Evolutionary conservation across 2,113 vertebrate species (phyloP), one percentile per base, ranked within the genome.

Genomic region (Talpa occidentalis): DNA sequence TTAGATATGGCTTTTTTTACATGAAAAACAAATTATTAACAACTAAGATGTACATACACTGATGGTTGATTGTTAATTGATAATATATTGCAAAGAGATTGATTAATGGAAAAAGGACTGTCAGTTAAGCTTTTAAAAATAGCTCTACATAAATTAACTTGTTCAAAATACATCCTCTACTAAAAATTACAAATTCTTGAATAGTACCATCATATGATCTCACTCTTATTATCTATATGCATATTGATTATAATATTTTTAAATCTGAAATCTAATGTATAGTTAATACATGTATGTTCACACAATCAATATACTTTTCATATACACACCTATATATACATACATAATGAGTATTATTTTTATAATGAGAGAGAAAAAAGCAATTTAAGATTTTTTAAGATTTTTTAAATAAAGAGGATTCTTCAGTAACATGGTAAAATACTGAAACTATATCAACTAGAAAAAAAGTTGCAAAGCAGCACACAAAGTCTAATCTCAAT

Each of bases 111-210:
- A 32, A 90, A 87, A 32, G 10, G 8, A 40, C 35, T 64, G 62
- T 32, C 22, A 44, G 17, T 22, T 4, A 93, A 26, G 17, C 37
- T 52, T 84, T 77, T 26, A 78, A 84, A 93, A 84, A 35, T 76
- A 88, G 30, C 9, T 76, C n/a, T 16, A 15, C 10, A 17, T 59
- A 77, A 72, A 72, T 0, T 74, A 62, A 87, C 54, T 56, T 26
- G 21, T 40, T 72, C 35, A 59, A 89, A 30, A 40, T 47, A 40
- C 6, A 37, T 44, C 59, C 28, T 79, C 35, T 56, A 79, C 12
- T 62, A 6, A 93, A 95, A 95, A 78, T 64, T 24, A 14, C 15
- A 52, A 67, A 67, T 82, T 70, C 42, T 35, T 94, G 40, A 92
- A 10, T 72, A 40, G 37, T 42, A 28, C 54, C 83, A 69, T 73